Evolutionary conservation across 2,888 invertebrate genomes (phyloP).

Genomic region (Sinhomidia bicolor): DNA sequence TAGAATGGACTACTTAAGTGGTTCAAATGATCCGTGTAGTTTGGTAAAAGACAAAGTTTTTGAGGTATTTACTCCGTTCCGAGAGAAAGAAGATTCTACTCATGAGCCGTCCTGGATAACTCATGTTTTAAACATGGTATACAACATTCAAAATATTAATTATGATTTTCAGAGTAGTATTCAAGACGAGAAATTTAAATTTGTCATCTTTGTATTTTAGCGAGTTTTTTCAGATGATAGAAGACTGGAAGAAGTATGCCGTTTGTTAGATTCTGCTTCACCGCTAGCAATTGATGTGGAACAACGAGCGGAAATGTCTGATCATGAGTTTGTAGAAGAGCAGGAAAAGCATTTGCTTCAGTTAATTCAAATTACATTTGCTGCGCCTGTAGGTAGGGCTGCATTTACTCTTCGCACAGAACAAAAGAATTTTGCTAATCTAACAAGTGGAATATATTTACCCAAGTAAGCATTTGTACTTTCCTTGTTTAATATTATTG

Average conservation of each 20-base stretch:
- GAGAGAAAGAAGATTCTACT: constrained; percentile 70
- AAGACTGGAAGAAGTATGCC: constrained; percentile 79
- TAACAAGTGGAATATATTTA: constrained; percentile 77
- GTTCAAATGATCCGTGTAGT: constrained; percentile 63
- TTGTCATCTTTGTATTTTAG: constrained; percentile 64
- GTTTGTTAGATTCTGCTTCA: constrained; percentile 78
- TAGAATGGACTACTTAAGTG: constrained; percentile 77
- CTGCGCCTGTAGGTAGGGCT: constrained; percentile 79
- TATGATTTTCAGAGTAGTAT: too few species aligned
- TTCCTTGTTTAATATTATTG: neutral
- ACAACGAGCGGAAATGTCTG: constrained; percentile 79
- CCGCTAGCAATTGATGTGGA: constrained; percentile 78
- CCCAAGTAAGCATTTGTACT: constrained; percentile 74
- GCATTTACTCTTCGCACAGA: constrained; percentile 79
- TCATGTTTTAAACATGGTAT: constrained; percentile 77
- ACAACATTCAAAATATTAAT: neutral
- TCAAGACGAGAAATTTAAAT: neutral
- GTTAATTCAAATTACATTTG: constrained; percentile 78
- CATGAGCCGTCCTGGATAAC: constrained; percentile 76
- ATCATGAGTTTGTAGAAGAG: constrained; percentile 80
- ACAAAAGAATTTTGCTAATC: constrained; percentile 77
- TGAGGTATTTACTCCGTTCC: constrained; percentile 70
- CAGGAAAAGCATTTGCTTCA: constrained; percentile 79
- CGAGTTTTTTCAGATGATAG: constrained; percentile 78
- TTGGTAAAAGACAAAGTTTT: constrained; percentile 69